Evolutionary conservation across 2,888 invertebrate genomes (phyloP).

Genomic region (Imbricaverruca yamaguchii): DNA sequence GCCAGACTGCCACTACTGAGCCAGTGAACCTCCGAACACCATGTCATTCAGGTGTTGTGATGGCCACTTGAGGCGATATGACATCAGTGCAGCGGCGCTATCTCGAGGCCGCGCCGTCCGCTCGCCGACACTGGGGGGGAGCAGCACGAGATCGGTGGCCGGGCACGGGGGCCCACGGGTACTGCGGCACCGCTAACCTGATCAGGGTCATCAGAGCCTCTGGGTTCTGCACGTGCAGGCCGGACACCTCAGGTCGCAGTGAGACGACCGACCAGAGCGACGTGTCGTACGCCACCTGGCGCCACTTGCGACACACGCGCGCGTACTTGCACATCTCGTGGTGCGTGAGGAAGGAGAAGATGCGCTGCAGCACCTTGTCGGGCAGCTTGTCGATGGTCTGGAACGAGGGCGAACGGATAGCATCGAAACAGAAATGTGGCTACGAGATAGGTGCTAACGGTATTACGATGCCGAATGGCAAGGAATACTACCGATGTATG

Average conservation of each 20-base stretch:
- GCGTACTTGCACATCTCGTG: constrained; percentile 91
- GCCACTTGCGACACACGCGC: constrained; percentile 91
- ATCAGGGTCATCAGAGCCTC: constrained; percentile 82
- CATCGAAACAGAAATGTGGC: background rate
- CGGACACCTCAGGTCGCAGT: constrained; percentile 90
- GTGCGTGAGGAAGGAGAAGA: constrained; percentile 89
- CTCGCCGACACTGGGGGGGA: too few species aligned
- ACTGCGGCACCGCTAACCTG: constrained; percentile 44
- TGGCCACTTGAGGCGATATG: too few species aligned
- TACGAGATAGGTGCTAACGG: too few species aligned
- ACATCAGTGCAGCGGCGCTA: too few species aligned
- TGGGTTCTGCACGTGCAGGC: constrained; percentile 79
- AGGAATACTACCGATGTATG: too few species aligned
- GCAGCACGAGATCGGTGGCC: too few species aligned
- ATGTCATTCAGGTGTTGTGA: too few species aligned
- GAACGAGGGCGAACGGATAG: background rate
- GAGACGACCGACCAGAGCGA: constrained; percentile 93
- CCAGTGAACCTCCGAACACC: too few species aligned
- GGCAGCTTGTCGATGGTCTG: constrained; percentile 95
- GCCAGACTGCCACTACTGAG: too few species aligned
- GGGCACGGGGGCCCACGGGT: too few species aligned
- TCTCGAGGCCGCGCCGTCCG: too few species aligned
- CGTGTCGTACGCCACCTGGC: constrained; percentile 89
- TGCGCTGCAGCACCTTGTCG: constrained; percentile 87
- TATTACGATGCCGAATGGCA: too few species aligned